Evolutionary conservation across 1,140 invertebrate species (phyloP).

Genomic region (Artemia franciscana): DNA sequence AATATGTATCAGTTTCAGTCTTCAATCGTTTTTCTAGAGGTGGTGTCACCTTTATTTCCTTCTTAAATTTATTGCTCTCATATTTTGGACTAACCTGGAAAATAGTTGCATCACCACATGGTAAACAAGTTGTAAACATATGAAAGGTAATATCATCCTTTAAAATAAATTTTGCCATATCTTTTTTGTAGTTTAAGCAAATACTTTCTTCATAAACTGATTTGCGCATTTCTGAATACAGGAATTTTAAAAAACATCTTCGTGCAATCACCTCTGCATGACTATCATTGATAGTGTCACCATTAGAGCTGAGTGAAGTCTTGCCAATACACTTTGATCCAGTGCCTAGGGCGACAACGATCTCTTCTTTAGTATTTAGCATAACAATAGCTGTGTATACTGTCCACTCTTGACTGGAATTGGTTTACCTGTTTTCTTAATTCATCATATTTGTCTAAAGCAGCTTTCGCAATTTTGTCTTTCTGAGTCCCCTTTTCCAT

Average conservation of each 20-base stretch:
- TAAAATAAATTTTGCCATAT: constrained; percentile 18
- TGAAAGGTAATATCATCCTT: constrained; percentile 43
- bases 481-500: too few species aligned
- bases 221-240: constrained; percentile 35
- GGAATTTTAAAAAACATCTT: constrained; percentile 50
- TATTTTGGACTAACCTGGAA: constrained; percentile 21
- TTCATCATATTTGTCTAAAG: constrained; percentile 31
- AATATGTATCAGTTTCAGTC: too few species aligned
- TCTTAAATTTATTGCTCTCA: neutral
- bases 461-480: constrained; percentile 29
- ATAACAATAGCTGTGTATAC: constrained; percentile 43
- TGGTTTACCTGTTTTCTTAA: constrained; percentile 59
- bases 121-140: constrained; percentile 62
- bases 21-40: too few species aligned
- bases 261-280: constrained; percentile 74
- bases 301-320: constrained; percentile 34
- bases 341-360: constrained; percentile 54
- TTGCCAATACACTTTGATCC: constrained; percentile 74
- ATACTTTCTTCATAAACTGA: constrained; percentile 4
- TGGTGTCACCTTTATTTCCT: constrained; percentile 7
- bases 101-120: constrained; percentile 87
- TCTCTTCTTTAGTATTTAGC: constrained; percentile 17
- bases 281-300: constrained; percentile 57
- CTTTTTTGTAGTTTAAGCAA: constrained; percentile 2
- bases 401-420: constrained; percentile 45